phyloP scores from a whole-genome alignment of 2,113 vertebrate species.

The Pteropus alecto region DNA sequence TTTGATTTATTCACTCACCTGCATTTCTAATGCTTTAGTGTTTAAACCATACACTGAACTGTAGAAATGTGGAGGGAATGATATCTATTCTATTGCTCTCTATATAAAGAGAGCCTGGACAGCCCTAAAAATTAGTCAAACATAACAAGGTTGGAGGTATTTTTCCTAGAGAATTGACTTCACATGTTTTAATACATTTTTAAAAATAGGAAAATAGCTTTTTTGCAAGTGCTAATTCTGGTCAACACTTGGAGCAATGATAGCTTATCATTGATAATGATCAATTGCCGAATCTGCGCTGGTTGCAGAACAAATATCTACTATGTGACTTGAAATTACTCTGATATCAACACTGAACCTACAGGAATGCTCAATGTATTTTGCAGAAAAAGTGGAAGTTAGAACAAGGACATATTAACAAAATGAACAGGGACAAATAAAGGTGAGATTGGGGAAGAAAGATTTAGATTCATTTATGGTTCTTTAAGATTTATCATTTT shows the following conservation, averaged over 20 bases:
- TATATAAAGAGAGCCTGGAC: neutral
- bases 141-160: neutral
- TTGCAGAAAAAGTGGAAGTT: neutral
- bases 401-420: neutral
- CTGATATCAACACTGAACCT: neutral
- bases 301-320: neutral
- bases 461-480: neutral
- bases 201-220: neutral
- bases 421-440: neutral
- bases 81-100: neutral
- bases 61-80: neutral
- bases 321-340: neutral
- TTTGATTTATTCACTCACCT: neutral
- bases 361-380: neutral
- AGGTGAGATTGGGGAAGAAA: neutral
- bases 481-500: neutral
- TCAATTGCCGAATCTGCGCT: neutral
- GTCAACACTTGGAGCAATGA: neutral
- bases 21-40: neutral
- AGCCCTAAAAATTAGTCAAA: neutral
- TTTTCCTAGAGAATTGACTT: neutral
- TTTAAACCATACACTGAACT: neutral
- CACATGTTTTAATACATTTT: neutral
- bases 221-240: neutral
- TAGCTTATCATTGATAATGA: neutral